Evolutionary conservation across 2,888 invertebrate species (phyloP).

Genomic region (Hyposoter dolosus): DNA sequence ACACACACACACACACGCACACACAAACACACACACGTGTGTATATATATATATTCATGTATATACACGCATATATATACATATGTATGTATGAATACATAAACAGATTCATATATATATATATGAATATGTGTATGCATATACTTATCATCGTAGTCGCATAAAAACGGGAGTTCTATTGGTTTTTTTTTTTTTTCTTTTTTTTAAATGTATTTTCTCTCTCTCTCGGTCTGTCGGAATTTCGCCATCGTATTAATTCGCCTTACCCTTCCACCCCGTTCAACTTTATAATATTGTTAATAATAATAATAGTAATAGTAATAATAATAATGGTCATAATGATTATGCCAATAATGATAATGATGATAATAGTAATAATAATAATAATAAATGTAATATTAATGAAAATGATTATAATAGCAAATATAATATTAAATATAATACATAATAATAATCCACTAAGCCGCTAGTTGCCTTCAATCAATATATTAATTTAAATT

Average conservation of each 20-base stretch:
- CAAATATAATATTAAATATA: slow-evolving; percentile 84
- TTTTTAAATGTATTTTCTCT: slow-evolving; percentile 7
- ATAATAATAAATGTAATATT: slow-evolving; percentile 51
- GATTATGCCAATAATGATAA: slow-evolving; percentile 76
- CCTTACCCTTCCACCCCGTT: slow-evolving; percentile 64
- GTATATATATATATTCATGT: slow-evolving; percentile 19
- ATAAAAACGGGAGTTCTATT: slow-evolving; percentile 57
- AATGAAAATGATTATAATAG: slow-evolving; percentile 83
- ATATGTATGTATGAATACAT: slow-evolving; percentile 12
- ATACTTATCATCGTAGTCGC: slow-evolving; percentile 55
- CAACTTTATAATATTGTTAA: slow-evolving; percentile 78
- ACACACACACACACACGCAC: background rate
- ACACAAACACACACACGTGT: slow-evolving; percentile 39
- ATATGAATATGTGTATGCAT: slow-evolving; percentile 25
- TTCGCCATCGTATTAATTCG: slow-evolving; percentile 49
- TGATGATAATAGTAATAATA: slow-evolving; percentile 81
- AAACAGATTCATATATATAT: slow-evolving; percentile 29
- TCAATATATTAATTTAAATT: slow-evolving; percentile 85
- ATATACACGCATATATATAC: slow-evolving; percentile 7
- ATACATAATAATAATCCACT: slow-evolving; percentile 83
- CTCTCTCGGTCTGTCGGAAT: slow-evolving; percentile 38
- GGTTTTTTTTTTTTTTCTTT: slow-evolving; percentile 30
- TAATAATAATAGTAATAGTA: slow-evolving; percentile 84
- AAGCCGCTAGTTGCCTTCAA: slow-evolving; percentile 79
- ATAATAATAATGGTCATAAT: slow-evolving; percentile 75